A percentile compares a stretch with the other conserved stretches of the same genome.
These are phyloP conservation scores for Eulimnadia texana DNA, from an alignment of 1,140 invertebrate species.

Conservation along the genomic window DNA sequence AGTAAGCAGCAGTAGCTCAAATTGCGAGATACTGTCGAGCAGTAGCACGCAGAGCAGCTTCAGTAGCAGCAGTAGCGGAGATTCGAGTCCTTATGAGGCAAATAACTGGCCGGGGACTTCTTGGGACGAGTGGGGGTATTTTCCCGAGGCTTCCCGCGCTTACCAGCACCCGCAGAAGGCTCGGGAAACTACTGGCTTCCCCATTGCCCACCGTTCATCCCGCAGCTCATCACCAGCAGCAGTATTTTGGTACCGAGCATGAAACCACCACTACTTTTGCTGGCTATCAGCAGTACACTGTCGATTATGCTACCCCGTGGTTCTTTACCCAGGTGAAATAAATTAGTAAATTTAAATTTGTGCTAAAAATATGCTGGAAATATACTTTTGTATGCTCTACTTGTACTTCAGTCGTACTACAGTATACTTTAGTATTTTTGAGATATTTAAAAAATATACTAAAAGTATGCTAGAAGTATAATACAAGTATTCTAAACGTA, in stretches of 20 bases:
- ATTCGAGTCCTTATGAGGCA: neutral
- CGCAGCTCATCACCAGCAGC: neutral
- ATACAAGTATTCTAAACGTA: no score
- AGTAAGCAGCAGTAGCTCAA: no score
- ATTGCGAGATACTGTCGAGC: no score
- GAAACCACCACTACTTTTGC: neutral
- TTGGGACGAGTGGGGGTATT: neutral
- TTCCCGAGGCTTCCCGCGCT: neutral
- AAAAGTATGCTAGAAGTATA: no score
- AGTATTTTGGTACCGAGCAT: neutral
- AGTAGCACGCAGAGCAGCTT: no score
- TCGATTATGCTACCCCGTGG: neutral
- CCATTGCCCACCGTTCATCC: neutral
- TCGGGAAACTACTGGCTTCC: neutral
- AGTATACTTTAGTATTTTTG: no score
- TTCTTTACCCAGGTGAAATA: neutral
- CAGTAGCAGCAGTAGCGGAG: neutral
- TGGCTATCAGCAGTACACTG: neutral
- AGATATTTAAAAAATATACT: no score
- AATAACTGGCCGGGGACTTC: neutral
- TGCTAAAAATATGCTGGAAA: no score
- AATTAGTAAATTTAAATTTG: no score
- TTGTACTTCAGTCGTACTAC: no score
- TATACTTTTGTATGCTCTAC: no score
- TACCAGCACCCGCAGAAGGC: neutral